Conservation (phyloP, 2,113 vertebrate species). For the Podarcis raffonei region DNA sequence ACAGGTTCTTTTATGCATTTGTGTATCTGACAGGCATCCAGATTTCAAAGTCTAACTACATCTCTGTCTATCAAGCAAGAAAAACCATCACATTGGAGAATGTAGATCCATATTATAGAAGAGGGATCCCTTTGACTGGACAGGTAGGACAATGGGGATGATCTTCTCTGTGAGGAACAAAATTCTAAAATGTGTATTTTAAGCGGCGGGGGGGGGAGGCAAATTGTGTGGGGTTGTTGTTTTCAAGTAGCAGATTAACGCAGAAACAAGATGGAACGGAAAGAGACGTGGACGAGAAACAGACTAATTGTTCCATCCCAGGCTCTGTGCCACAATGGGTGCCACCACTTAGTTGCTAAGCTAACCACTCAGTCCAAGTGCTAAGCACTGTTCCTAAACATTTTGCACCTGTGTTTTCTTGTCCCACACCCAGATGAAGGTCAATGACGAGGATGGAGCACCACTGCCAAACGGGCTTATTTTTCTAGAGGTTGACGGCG, state of each 20-base stretch:
- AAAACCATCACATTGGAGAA: constrained; percentile 62
- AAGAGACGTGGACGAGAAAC: neutral
- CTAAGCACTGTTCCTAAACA: constrained; percentile 5
- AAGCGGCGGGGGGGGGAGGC: no score
- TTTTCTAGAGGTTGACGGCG: constrained; percentile 61
- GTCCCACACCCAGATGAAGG: constrained; percentile 52
- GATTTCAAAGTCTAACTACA: constrained; percentile 49
- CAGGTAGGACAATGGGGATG: constrained; percentile 58
- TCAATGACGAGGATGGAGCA: constrained; percentile 40
- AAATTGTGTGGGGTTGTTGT: no score
- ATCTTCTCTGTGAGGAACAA: neutral
- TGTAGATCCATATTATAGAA: constrained; percentile 68
- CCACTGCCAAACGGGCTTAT: constrained; percentile 58
- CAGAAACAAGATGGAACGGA: neutral
- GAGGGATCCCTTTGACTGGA: constrained; percentile 72
- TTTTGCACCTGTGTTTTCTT: neutral
- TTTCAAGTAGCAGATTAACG: neutral
- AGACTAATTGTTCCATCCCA: neutral
- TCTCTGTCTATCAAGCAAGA: constrained; percentile 51
- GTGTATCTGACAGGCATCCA: constrained; percentile 66
- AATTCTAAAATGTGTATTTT: neutral
- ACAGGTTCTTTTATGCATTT: constrained; percentile 9
- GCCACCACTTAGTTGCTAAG: neutral
- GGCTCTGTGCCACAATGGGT: no score
- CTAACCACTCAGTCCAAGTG: neutral